Evolutionary conservation across 2,113 vertebrate species (phyloP), one percentile per base, ranked within the genome.

Genomic region (Oncorhynchus clarkii): DNA sequence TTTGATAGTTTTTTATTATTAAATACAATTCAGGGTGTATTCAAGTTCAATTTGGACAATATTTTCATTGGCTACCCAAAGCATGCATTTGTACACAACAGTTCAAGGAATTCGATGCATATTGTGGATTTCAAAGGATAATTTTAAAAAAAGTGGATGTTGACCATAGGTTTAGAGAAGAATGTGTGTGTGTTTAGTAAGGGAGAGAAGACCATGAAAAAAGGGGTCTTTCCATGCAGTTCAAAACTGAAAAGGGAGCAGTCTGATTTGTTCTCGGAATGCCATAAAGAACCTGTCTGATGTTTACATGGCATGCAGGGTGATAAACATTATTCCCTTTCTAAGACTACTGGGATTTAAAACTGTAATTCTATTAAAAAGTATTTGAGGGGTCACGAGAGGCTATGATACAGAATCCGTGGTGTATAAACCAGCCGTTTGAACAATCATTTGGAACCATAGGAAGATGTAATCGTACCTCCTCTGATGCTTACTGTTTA

Each of bases 301-400:
- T 74, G 75, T 74, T 20, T 49, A 9, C 75, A 80, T 78, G 64
- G 80, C 73, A 76, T 90, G 78, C 86, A 81, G 84, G 75, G 79
- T 85, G 90, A 92, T 92, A 91, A 90, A 88, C 88, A 91, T 91
- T 89, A 83, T 89, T 85, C 69, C 22, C 29, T 27, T 75, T 29
- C 88, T 11, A 90, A 93, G 91, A 93, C 92, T 88, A 86, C 89
- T 88, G 86, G 93, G 92, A 93, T 95, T 94, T 93, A 89, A 94
- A 92, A 92, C 90, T 91, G 89, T 92, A 93, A 92, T 92, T 93
- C 91, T 95, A 94, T 94, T 94, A 93, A 92, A 94, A 89, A 86
- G 91, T 92, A 92, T 93, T 93, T 93, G 90, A 90, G 91, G 92
- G 92, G 92, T 95, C 92, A 91, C 77, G 76, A 88, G 87, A 92